These are phyloP conservation scores for Chloropsis cyanopogon DNA, from an alignment of 2,113 vertebrate species.

Conservation along the genomic window DNA sequence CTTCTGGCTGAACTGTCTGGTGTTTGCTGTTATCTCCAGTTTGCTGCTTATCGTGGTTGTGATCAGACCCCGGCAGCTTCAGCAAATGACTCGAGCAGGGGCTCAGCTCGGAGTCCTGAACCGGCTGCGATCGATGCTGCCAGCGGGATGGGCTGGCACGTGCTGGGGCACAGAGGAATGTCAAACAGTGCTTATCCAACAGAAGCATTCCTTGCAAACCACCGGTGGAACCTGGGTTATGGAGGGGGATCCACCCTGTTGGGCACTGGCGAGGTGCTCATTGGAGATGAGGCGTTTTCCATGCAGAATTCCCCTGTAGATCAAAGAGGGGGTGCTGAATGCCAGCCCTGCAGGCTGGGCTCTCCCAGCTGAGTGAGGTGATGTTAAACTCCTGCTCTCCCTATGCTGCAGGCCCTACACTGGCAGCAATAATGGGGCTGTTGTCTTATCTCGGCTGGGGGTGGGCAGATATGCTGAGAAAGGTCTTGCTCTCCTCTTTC, in stretches of 20 bases:
- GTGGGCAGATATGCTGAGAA: neutral
- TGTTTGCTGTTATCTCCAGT: neutral
- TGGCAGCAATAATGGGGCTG: neutral
- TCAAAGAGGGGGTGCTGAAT: neutral
- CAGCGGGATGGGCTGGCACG: neutral
- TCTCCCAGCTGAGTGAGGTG: neutral
- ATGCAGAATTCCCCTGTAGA: neutral
- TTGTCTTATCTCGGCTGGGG: neutral
- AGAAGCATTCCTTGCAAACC: neutral
- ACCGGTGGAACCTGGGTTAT: rapidly evolving
- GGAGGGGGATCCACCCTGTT: neutral
- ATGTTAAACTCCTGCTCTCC: neutral
- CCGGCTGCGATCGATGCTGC: neutral
- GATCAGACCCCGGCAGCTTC: neutral
- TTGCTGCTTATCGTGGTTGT: neutral
- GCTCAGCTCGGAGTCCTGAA: neutral
- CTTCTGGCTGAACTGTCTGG: neutral
- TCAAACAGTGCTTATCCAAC: rapidly evolving
- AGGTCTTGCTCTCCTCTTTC: neutral
- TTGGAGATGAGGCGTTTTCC: neutral
- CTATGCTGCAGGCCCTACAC: rapidly evolving
- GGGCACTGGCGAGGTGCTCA: rapidly evolving
- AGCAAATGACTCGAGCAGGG: rapidly evolving
- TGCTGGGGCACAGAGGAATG: neutral
- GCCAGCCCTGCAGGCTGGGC: neutral